Evolutionary conservation across 2,797 vertebrate genomes (phyloP), one percentile per base, ranked within the genome.

Genomic region (Liparis tanakae): DNA sequence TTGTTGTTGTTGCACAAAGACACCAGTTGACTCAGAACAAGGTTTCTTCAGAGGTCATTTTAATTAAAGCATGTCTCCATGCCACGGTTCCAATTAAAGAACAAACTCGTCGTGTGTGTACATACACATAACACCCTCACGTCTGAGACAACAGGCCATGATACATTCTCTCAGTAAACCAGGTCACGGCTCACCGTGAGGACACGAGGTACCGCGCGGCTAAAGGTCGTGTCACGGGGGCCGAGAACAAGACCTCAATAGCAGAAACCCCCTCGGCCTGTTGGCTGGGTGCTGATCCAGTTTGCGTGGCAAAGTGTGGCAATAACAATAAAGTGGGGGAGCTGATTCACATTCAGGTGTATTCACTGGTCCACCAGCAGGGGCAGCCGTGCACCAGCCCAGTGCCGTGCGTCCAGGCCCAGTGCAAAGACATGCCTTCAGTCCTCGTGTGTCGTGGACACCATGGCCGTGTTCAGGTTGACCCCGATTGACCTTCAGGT

Each of bases 11-110:
- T 41, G 63, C 12, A 56, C 8, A 56, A 43, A 72, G 34, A 70
- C 37, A 79, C 14, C 18, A 20, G n/a, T 30, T 9, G 20, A 33
- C 41, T 58, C 57, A 1, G 30, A 74, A 55, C 33, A 13, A 62
- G 36, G 20, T 63, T 46, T 46, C 48, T 76, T 69, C 18, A 69
- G 48, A 78, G 57, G 51, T 72, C 34, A 67, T 81, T 84, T 83
- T 82, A 67, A 80, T 83, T 51, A 22, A 48, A 65, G 41, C 25
- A 56, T 62, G 50, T 82, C 67, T 78, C 71, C 39, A 66, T 39
- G 67, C 50, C 66, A 10, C 10, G 39, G 53, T 39, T 81, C 55
- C 56, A 74, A 67, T 64, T 64, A 60, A 37, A 56, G 65, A 67
- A 67, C 55, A 71, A 78, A 67, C 39, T 61, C 54, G 37, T 46